Percentiles rank a stretch among this genome's conserved stretches.
These are phyloP conservation scores for Oligia strigilis DNA, from an alignment of 2,888 invertebrate species.

Conservation along the genomic window DNA sequence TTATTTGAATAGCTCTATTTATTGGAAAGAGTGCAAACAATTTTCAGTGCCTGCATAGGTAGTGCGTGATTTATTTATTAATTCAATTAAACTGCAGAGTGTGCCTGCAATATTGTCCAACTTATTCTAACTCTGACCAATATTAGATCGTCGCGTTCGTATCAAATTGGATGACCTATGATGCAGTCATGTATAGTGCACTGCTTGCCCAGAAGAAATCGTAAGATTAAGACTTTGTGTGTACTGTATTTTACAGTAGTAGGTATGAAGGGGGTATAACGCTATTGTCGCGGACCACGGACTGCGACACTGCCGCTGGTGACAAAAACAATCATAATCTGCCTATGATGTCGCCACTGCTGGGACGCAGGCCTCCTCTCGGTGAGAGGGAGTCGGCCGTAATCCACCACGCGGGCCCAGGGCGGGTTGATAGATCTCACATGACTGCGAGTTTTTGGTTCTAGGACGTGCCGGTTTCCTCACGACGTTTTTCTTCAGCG, in stretches of 20 bases:
- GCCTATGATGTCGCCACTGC: neutral
- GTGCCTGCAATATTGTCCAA: neutral
- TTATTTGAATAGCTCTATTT: constrained; percentile 72
- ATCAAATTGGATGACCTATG: no score
- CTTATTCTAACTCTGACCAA: neutral
- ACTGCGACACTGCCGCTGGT: no score
- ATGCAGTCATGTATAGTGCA: neutral
- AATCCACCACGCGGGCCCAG: neutral
- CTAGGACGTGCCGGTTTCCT: neutral
- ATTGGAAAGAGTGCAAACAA: constrained; percentile 43
- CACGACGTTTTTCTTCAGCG: neutral
- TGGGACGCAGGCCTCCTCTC: neutral
- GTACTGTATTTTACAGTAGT: neutral
- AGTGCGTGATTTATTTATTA: neutral
- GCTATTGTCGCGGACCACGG: no score
- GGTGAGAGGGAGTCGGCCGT: neutral
- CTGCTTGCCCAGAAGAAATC: neutral
- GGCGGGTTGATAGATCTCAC: no score
- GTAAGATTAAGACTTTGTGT: neutral
- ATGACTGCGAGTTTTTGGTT: no score
- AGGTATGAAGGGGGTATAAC: neutral
- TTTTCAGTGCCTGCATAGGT: neutral
- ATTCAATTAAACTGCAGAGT: neutral
- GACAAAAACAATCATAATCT: no score
- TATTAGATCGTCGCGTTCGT: no score